Percentiles rank a stretch among this genome's conserved stretches.
Evolutionary conservation across 2,797 vertebrate species (phyloP).

Genomic region (Xenops minutus): DNA sequence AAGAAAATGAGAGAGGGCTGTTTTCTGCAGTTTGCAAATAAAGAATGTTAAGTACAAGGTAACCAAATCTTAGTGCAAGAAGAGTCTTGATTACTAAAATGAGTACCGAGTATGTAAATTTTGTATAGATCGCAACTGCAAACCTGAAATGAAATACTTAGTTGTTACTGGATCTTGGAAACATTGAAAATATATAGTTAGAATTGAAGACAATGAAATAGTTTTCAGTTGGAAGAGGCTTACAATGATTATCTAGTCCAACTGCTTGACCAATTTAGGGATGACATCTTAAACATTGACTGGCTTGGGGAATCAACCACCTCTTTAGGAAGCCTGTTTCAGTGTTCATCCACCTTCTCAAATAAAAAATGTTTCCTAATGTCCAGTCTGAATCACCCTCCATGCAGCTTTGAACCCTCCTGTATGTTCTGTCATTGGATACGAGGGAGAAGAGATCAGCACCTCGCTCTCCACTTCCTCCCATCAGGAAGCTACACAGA

Average conservation of each 20-base stretch:
- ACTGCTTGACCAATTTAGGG: background rate
- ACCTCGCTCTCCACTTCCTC: background rate
- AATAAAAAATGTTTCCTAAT: background rate
- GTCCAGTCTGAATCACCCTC: background rate
- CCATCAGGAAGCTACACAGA: background rate
- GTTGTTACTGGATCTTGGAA: background rate
- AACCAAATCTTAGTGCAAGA: background rate
- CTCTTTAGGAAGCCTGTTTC: background rate
- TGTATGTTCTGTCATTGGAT: background rate
- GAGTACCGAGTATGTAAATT: background rate
- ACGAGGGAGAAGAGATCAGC: background rate
- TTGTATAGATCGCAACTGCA: background rate
- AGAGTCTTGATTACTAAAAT: background rate
- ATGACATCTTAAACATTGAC: background rate
- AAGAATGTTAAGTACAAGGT: background rate
- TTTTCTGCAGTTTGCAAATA: background rate
- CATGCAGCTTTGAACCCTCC: background rate
- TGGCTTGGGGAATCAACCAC: too few species aligned
- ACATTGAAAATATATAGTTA: background rate
- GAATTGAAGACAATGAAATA: background rate
- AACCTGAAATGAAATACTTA: background rate
- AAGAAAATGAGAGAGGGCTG: background rate
- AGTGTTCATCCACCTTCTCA: too few species aligned
- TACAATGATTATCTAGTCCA: background rate
- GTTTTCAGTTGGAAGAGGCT: background rate